Base-by-base conservation (phyloP, 2,797 vertebrate species). In the Zonotrichia albicollis region DNA sequence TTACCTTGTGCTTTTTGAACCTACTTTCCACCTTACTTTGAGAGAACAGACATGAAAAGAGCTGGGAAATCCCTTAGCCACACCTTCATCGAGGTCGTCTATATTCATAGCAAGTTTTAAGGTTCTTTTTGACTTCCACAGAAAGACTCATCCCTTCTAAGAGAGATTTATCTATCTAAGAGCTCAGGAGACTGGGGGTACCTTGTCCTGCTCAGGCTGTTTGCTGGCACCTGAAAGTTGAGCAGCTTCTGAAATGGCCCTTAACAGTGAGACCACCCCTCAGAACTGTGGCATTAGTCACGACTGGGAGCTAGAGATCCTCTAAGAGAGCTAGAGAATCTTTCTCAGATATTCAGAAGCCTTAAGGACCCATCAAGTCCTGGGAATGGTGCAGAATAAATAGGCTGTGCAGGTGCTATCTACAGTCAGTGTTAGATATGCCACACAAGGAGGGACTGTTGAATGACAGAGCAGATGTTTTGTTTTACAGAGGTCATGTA, bases 11-110 rank as follows among this genome's bases (percentile, higher is more conserved):
- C 13, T 68, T 34, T 32, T 48, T 54, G 21, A 40, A 26, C 9
- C 7, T 18, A 9, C 30, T 70, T 16, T 10, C 15, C 21, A 6
- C 16, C 30, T 57, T 55, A 22, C 9, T 32, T 36, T 43, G 64
- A 76, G 46, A 54, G 29, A 81, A 14, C 3, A 5, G 16, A 10
- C 13, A 21, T 10, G 8, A 27, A 70, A 73, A 58, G 8, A 42
- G 7, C 10, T 29, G 34, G 48, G 32, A 62, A 78, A 16, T 40
- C 22, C 23, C 0, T 0, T 3, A 20, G 21, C 3, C 3, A 7
- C 38, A 14, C 13, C 16, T 57, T 21, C 26, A 29, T 6, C 17
- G n/a, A 62, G 15, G 0, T 61, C 7, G 64, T 71, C 15, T 50
- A 1, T 29, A 21, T 10, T 79, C 38, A 23, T 14, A 70, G 29